phyloP scores from a whole-genome alignment of 2,113 vertebrate species.

The Hippocampus abdominalis region DNA sequence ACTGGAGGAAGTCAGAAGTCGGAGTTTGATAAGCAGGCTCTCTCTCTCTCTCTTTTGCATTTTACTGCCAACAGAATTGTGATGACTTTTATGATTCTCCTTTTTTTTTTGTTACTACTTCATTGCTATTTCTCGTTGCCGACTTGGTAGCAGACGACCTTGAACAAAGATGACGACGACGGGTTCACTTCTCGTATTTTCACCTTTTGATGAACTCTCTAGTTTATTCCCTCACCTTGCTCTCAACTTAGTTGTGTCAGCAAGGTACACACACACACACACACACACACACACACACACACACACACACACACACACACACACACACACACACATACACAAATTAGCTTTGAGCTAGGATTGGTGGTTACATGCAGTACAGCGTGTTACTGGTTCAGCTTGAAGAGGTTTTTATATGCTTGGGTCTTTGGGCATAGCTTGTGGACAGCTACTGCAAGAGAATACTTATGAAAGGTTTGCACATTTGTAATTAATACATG shows the following conservation, averaged over 20 bases:
- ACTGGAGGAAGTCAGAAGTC: slow-evolving; percentile 12
- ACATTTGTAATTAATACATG: not conserved
- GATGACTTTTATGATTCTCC: not conserved
- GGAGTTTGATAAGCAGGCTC: slow-evolving; percentile 13
- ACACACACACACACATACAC: slow-evolving; percentile 14
- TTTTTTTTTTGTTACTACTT: not conserved
- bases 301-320: slow-evolving; percentile 13
- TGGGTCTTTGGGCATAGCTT: slow-evolving; percentile 15
- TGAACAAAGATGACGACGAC: slow-evolving; percentile 12
- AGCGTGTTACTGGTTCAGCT: slow-evolving; percentile 22
- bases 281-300: slow-evolving; percentile 11
- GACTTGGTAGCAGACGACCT: not conserved
- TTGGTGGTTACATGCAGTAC: slow-evolving; percentile 34
- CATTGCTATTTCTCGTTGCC: slow-evolving; percentile 10
- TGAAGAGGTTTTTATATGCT: slow-evolving; percentile 18
- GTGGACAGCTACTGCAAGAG: not conserved
- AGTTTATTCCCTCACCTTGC: slow-evolving; percentile 36
- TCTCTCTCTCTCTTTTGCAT: not conserved
- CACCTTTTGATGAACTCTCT: slow-evolving; percentile 36
- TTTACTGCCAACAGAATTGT: slow-evolving; percentile 10
- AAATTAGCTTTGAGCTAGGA: slow-evolving; percentile 18
- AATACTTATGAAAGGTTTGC: not conserved
- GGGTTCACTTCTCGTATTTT: slow-evolving; percentile 14
- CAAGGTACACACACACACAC: slow-evolving; percentile 17
- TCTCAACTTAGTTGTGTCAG: slow-evolving; percentile 21